Evolutionary conservation across 2,797 vertebrate species (phyloP), one percentile per base, ranked within the genome.

Genomic region (Leptodactylus fallax): DNA sequence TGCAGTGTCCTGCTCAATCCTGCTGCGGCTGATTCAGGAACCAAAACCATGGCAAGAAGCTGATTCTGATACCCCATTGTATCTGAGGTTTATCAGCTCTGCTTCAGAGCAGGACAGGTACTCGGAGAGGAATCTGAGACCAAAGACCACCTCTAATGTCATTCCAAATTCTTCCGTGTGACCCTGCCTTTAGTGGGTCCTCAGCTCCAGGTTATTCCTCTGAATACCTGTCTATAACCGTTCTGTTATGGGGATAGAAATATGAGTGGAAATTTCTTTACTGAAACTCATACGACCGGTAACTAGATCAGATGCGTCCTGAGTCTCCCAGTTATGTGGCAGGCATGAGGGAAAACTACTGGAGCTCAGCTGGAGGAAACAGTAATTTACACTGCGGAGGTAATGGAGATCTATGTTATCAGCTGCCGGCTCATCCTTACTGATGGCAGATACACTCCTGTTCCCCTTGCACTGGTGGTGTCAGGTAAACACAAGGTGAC

Each of bases 331-430:
- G 36, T 60, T 84, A 47, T 7, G 21, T 45, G 67, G 69, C 11
- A 13, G 56, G 27, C n/a, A 84, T 60, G 19, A 61, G 23, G 45
- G 49, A 77, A 23, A 21, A 58, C 56, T 78, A 21, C 19, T 85
- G 23, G 83, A 65, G 58, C 83, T 85, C 83, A 85, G 83, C 83
- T 85, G 83, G 72, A 65, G 45, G 83, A 65, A 77, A 76, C n/a
- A 21, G 83, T 78, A 85, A 85, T 85, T 85, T 85, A 77, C 74
- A 85, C 69, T 76, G 36, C 9, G 56, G 69, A 84, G 82, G 82
- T 84, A 84, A 84, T 74, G 69, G 82, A 84, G 69, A 84, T 76
- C 60, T 25, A 74, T 84, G 82, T 84, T 69, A 84, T 84, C 82
- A 74, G 82, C 69, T 76, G 69, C 69, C 19, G 19, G 3, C 82